A percentile compares a stretch with the other conserved stretches of the same genome.
phyloP scores from a whole-genome alignment of 2,797 vertebrate species.

The Numenius phaeopus region DNA sequence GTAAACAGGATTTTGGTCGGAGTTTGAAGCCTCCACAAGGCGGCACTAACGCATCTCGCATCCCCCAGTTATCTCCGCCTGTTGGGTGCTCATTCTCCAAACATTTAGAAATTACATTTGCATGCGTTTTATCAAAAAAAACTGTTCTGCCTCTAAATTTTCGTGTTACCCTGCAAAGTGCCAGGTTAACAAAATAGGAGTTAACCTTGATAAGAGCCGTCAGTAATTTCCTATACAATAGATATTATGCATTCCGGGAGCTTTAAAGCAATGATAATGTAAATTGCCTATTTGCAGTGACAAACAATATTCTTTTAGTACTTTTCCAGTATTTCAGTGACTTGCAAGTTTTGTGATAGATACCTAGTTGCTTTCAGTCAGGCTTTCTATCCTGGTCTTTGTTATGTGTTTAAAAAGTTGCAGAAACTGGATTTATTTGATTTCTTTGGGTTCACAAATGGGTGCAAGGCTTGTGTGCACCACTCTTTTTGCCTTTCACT shows the following conservation, averaged over 20 bases:
- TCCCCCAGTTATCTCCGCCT: conserved; percentile 40
- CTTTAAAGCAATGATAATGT: conserved; percentile 74
- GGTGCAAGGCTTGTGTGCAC: background rate
- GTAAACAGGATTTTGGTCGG: background rate
- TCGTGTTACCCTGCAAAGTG: conserved; percentile 77
- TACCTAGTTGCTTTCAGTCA: background rate
- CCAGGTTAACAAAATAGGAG: conserved; percentile 78
- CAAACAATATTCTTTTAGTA: conserved; percentile 62
- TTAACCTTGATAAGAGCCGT: conserved; percentile 77
- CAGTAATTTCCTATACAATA: conserved; percentile 66
- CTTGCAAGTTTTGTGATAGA: conserved; percentile 52
- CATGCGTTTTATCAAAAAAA: conserved; percentile 78
- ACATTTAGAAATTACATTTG: conserved; percentile 78
- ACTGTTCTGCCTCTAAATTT: conserved; percentile 84
- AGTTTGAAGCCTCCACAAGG: conserved; percentile 87
- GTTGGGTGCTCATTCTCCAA: conserved; percentile 38
- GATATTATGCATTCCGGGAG: conserved; percentile 47
- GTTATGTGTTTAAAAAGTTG: background rate
- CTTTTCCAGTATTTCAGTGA: conserved; percentile 34
- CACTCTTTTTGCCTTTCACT: background rate
- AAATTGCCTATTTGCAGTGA: conserved; percentile 68
- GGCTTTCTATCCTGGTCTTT: background rate
- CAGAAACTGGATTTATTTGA: background rate
- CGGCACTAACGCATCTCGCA: conserved; percentile 90
- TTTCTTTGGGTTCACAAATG: background rate